A percentile compares a stretch with the other conserved stretches of the same genome.
phyloP scores from a whole-genome alignment of 2,797 vertebrate species.

The Enteromius viviparus region DNA sequence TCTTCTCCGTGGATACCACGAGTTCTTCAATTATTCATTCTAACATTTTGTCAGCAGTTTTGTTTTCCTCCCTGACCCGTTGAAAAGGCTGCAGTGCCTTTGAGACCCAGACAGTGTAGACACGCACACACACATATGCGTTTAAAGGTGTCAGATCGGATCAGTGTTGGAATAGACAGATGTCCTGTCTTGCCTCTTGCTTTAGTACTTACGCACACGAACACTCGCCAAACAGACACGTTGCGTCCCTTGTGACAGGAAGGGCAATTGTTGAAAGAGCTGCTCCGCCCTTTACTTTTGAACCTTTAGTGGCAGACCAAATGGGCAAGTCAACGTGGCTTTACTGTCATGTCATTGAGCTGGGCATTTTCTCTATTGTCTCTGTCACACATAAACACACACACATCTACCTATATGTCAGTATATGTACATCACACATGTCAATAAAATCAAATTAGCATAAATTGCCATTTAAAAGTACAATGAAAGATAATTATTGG shows the following conservation, averaged over 20 bases:
- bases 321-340: slow-evolving; percentile 32
- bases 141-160: slow-evolving; percentile 77
- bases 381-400: not conserved
- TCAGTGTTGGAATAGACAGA: slow-evolving; percentile 71
- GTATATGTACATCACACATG: not conserved
- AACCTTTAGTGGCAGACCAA: slow-evolving; percentile 44
- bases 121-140: slow-evolving; percentile 23
- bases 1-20: slow-evolving; percentile 71
- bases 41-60: slow-evolving; percentile 72
- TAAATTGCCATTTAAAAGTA: not conserved
- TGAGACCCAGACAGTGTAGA: slow-evolving; percentile 18
- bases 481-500: not conserved
- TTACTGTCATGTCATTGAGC: slow-evolving; percentile 25
- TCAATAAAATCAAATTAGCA: not conserved
- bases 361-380: not conserved
- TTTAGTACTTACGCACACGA: slow-evolving; percentile 16
- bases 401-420: not conserved
- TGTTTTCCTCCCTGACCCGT: slow-evolving; percentile 38
- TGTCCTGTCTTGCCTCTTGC: slow-evolving; percentile 63
- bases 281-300: slow-evolving; percentile 31
- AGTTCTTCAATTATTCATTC: slow-evolving; percentile 79
- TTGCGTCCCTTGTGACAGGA: slow-evolving; percentile 36
- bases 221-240: slow-evolving; percentile 5
- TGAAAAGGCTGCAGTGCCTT: slow-evolving; percentile 33
- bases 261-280: slow-evolving; percentile 38